Evolutionary conservation across 2,888 invertebrate species (phyloP).

Genomic region (Silvanus unidentatus): DNA sequence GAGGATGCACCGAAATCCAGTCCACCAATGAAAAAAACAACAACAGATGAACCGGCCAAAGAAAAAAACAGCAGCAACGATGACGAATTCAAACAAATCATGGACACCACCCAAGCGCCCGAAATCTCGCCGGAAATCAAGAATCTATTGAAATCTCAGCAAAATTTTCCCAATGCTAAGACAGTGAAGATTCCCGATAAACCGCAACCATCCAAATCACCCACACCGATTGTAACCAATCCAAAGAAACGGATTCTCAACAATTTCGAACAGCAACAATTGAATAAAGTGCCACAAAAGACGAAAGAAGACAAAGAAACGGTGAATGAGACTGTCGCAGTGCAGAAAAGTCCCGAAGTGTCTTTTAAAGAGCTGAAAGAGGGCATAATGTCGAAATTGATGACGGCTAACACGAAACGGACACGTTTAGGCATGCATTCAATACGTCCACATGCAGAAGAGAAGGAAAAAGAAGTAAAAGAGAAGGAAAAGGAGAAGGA

Average conservation of each 20-base stretch:
- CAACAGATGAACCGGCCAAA: not conserved
- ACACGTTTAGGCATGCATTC: not conserved
- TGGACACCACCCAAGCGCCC: conserved; percentile 57
- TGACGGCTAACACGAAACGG: no score
- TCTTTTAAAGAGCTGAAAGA: no score
- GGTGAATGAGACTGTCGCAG: no score
- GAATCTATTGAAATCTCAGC: conserved; percentile 39
- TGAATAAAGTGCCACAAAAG: conserved; percentile 10
- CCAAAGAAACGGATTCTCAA: conserved; percentile 44
- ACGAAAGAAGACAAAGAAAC: no score
- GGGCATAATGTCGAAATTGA: no score
- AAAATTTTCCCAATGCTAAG: conserved; percentile 42
- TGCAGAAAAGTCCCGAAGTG: no score
- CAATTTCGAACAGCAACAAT: conserved; percentile 39
- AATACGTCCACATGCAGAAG: not conserved
- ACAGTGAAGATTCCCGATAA: conserved; percentile 43
- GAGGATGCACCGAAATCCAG: conserved; percentile 55
- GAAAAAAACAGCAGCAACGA: conserved; percentile 32
- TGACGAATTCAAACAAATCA: conserved; percentile 55
- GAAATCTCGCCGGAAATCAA: conserved; percentile 44
- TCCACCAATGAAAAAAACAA: conserved; percentile 38
- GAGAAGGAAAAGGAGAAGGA: not conserved
- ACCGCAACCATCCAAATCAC: conserved; percentile 12
- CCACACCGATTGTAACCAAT: conserved; percentile 35
- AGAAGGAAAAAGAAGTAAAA: not conserved